Evolutionary conservation across 1,140 invertebrate genomes (phyloP), one percentile per base, ranked within the genome.

Genomic region (Leptopilina boulardi): DNA sequence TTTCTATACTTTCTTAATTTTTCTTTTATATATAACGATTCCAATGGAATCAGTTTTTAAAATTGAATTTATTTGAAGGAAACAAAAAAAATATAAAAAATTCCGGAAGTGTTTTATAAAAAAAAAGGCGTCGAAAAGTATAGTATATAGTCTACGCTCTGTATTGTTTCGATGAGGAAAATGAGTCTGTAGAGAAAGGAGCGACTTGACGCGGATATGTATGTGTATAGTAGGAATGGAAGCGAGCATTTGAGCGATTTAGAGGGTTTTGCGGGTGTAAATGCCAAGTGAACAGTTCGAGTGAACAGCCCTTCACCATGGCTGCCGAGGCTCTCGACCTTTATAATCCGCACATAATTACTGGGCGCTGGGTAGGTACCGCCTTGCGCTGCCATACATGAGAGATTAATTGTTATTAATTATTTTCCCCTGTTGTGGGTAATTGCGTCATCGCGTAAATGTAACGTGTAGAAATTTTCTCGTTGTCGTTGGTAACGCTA

Each of bases 371-470:
- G 79, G 78, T 80, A n/a, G n/a, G 21, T 42, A 80, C 79, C 82
- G 83, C 80, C 82, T n/a, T 83, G 80, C 80, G 73, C 74, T 71
- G 77, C 56, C 80, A 71, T 81, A 86, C 83, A 89, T 87, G 87
- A 90, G 88, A 91, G 90, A 91, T 90, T 91, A 91, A 91, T 91
- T 90, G 89, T 89, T 89, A 91, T 91, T 90, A 90, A 91, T 90
- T 91, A 91, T 90, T 87, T 89, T 89, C 83, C 83, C 85, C n/a
- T n/a, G 86, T 85, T 82, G 78, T 75, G 82, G 86, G 87, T 89
- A 89, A 90, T 89, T 90, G 86, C 85, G 88, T 87, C 88, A 87
- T 89, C 88, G 88, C 78, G 77, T 73, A 71, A 77, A 74, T 73
- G 77, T 21, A n/a, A n/a, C n/a, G n/a, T 34, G 30, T 38, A 47